phyloP scores from a whole-genome alignment of 2,888 invertebrate genomes.

The Criorhina ranunculi region DNA sequence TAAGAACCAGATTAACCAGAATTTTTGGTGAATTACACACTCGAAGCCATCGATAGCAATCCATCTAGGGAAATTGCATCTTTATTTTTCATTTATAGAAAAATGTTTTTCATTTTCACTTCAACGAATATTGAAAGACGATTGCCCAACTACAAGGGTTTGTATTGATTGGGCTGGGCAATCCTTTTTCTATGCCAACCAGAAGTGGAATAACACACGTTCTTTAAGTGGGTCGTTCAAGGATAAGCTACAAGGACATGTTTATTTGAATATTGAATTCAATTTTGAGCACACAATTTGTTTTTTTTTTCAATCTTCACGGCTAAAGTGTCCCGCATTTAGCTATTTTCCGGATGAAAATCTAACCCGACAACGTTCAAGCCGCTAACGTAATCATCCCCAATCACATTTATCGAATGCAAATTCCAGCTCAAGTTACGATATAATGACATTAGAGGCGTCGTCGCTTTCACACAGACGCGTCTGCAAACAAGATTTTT shows the following conservation, averaged over 20 bases:
- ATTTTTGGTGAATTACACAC: too few species aligned
- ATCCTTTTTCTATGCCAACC: too few species aligned
- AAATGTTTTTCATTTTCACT: too few species aligned
- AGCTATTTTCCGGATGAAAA: constrained; percentile 5
- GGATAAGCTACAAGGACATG: constrained; percentile 11
- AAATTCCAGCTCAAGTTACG: constrained; percentile 72
- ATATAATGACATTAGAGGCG: constrained; percentile 74
- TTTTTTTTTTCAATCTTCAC: not conserved
- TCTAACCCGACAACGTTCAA: not conserved
- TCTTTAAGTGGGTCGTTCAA: constrained; percentile 11
- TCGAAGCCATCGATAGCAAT: too few species aligned
- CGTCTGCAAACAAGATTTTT: constrained; percentile 68
- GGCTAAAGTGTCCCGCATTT: not conserved
- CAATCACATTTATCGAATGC: constrained; percentile 72
- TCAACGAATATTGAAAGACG: too few species aligned
- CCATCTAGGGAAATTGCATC: too few species aligned
- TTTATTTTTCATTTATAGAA: too few species aligned
- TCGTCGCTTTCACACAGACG: constrained; percentile 58
- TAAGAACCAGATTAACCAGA: too few species aligned
- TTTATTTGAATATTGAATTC: constrained; percentile 27
- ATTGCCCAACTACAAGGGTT: too few species aligned
- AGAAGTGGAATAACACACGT: not conserved
- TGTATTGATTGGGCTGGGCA: too few species aligned
- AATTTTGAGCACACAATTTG: constrained; percentile 10
- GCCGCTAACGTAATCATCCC: constrained; percentile 58